Evolutionary conservation across 2,888 invertebrate species (phyloP), one percentile per base, ranked within the genome.

Genomic region (Physocephala rufipes): DNA sequence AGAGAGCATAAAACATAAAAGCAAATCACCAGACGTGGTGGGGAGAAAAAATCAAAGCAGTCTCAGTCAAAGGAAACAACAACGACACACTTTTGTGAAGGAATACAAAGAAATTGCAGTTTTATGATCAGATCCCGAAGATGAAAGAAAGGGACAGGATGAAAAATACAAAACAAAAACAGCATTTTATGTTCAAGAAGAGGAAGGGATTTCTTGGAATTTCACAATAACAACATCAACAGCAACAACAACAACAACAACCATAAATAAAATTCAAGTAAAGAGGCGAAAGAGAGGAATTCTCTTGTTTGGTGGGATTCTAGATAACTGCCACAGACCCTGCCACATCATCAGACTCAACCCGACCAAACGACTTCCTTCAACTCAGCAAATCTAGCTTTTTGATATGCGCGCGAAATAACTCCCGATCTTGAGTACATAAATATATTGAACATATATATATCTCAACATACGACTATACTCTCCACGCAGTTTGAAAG

Each of bases 131-230:
- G n/a, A n/a, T 62, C 62, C 62, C 45, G 55, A 19, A 55, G 55
- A 16, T 19, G 43, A 21, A n/a, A 43, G 43, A 9, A 55, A 55
- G 21, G 5, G 21, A 5, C n/a, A 61, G 30, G 30, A 61, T 2
- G 21, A 43, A 24, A 21, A 13, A 19, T 1, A 13, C 24, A 51
- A 53, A 21, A 64, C 16, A 43, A 51, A 53, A 21, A 64, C 16
- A 51, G 2, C 24, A 26, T 30, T n/a, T 1, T 13, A 64, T 19
- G 19, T 15, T 9, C 49, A 30, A 51, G 65, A 49, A 51, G 26
- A 65, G 26, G 43, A 2, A 51, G 65, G 65, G 49, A 65, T 65
- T 65, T 65, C 65, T 65, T 65, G 65, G 65, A 65, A 65, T 65
- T 65, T 47, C 28, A 51, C 13, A n/a, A n/a, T n/a, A n/a, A n/a